phyloP scores from a whole-genome alignment of 1,140 invertebrate genomes.

The Heterodera schachtii region DNA sequence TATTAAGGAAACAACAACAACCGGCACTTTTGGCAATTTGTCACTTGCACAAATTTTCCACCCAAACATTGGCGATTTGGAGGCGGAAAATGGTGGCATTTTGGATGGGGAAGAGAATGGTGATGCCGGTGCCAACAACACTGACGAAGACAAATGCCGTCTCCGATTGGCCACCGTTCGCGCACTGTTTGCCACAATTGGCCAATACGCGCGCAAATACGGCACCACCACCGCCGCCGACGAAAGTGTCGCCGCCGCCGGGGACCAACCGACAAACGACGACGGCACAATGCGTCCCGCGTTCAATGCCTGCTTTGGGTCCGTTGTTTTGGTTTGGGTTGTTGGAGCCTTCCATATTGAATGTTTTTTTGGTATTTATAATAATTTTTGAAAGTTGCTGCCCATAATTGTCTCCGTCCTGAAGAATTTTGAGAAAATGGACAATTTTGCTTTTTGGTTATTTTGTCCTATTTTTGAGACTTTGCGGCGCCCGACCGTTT shows the following conservation, averaged over 20 bases:
- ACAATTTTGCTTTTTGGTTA: background rate
- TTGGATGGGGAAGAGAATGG: background rate
- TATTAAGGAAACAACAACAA: too few species aligned
- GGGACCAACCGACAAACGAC: too few species aligned
- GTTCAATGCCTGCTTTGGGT: slow-evolving; percentile 12
- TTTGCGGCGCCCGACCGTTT: too few species aligned
- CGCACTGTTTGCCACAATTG: slow-evolving; percentile 2
- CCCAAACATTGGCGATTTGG: background rate
- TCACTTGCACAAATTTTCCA: background rate
- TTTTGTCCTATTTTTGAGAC: too few species aligned
- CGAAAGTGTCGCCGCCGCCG: too few species aligned
- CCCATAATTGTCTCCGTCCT: too few species aligned
- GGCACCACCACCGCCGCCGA: background rate
- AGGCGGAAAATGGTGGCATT: background rate
- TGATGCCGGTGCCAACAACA: background rate
- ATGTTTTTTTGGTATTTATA: too few species aligned
- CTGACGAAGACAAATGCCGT: background rate
- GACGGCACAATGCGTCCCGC: background rate
- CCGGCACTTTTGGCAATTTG: too few species aligned
- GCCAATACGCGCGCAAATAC: slow-evolving; percentile 9
- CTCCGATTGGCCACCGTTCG: background rate
- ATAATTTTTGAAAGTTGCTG: too few species aligned
- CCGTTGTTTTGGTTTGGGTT: background rate
- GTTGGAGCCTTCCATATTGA: background rate
- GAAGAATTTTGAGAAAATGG: too few species aligned